Conservation (phyloP, 2,113 vertebrate species). For the Xiphias gladius region DNA sequence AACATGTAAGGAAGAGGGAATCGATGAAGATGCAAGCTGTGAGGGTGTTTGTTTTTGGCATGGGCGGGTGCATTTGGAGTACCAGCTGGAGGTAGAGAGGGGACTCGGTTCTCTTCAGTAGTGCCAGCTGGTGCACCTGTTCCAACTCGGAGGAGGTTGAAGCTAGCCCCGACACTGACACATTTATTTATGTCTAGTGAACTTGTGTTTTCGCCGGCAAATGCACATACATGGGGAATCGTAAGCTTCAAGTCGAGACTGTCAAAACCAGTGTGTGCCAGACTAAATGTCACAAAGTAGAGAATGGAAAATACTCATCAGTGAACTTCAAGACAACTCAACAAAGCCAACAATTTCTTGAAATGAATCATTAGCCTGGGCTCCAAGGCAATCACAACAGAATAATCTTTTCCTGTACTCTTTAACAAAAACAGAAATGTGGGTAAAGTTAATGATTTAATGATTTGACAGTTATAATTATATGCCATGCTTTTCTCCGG, state of each 20-base stretch:
- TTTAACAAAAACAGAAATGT: conserved; percentile 9
- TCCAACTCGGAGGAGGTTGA: conserved; percentile 38
- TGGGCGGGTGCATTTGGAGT: conserved; percentile 40
- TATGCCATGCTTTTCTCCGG: conserved; percentile 1
- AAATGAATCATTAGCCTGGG: conserved; percentile 39
- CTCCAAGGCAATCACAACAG: conserved; percentile 28
- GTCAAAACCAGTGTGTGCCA: not conserved
- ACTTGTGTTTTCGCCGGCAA: conserved; percentile 27
- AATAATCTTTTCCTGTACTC: conserved; percentile 11
- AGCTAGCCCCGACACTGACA: conserved; percentile 33
- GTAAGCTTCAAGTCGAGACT: not conserved
- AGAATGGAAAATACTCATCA: not conserved
- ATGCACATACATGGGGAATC: not conserved
- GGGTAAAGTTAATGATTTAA: conserved; percentile 28
- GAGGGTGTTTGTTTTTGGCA: conserved; percentile 30
- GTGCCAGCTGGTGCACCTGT: conserved; percentile 63
- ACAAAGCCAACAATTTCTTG: conserved; percentile 17
- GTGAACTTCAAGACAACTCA: not conserved
- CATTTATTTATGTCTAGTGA: conserved; percentile 33
- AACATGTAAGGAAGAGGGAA: conserved; percentile 24
- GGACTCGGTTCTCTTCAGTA: conserved; percentile 26
- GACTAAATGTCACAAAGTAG: not conserved
- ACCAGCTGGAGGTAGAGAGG: conserved; percentile 61
- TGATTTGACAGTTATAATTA: conserved; percentile 51
- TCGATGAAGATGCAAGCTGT: conserved; percentile 34